Evolutionary conservation across 2,113 vertebrate species (phyloP).

Genomic region (Bettongia penicillata): DNA sequence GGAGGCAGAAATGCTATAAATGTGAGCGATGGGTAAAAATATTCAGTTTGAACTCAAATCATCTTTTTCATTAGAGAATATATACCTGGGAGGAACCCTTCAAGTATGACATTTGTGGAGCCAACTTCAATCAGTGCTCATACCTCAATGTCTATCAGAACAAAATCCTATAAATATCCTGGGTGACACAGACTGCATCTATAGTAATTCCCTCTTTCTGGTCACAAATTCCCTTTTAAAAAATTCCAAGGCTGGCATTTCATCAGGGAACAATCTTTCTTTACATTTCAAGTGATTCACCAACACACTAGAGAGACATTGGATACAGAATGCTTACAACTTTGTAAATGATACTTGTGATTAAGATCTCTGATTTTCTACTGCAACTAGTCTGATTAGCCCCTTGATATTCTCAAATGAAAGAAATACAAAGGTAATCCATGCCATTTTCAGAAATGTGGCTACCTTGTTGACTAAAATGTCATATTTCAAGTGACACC

Average conservation of each 20-base stretch:
- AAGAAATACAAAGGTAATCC: slow-evolving; percentile 81
- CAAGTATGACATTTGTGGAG: not conserved
- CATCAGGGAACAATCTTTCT: slow-evolving; percentile 73
- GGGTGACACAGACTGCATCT: not conserved
- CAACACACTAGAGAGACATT: slow-evolving; percentile 69
- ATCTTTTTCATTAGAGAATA: not conserved
- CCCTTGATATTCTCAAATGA: slow-evolving; percentile 81
- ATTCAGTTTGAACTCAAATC: not conserved
- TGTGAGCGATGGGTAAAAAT: not conserved
- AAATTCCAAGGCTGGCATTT: slow-evolving; percentile 58
- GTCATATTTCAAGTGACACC: slow-evolving; percentile 76
- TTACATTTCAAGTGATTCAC: slow-evolving; percentile 80
- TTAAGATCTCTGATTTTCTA: slow-evolving; percentile 81
- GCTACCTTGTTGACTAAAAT: slow-evolving; percentile 74
- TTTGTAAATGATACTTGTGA: slow-evolving; percentile 79
- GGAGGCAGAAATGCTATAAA: not conserved
- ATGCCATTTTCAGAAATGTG: slow-evolving; percentile 83
- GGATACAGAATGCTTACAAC: slow-evolving; percentile 80
- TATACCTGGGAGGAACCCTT: not conserved
- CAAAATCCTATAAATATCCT: slow-evolving; percentile 1
- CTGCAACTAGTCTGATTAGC: slow-evolving; percentile 83
- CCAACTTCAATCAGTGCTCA: not conserved
- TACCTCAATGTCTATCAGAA: slow-evolving; percentile 44
- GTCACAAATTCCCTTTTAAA: not conserved
- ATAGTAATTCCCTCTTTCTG: not conserved